Conservation (phyloP, 92 coral and sea anemone genomes). For the Nematostella vectensis region DNA sequence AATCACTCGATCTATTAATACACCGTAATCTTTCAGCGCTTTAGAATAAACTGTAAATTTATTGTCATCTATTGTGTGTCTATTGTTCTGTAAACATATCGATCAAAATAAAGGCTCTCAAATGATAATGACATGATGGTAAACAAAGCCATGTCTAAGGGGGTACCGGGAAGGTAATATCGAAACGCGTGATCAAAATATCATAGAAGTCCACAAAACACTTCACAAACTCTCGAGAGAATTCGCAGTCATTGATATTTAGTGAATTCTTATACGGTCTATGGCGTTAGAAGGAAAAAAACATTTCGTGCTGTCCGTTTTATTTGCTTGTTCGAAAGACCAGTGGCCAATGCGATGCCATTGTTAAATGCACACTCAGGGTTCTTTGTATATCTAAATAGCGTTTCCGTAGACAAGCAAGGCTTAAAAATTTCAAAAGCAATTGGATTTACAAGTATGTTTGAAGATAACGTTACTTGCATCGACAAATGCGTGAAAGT, state of each 20-base stretch:
- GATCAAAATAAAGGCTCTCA: not conserved
- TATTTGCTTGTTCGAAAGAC: not conserved
- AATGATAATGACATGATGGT: not conserved
- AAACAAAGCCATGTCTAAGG: not conserved
- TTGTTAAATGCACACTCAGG: conserved; percentile 8
- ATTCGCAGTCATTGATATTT: not conserved
- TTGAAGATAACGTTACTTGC: too few species aligned
- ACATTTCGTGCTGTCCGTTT: not conserved
- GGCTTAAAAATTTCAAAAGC: not conserved
- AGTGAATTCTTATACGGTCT: not conserved
- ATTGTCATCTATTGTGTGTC: not conserved
- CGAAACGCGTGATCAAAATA: too few species aligned
- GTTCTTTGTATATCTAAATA: conserved; percentile 37
- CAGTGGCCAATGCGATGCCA: conserved; percentile 21
- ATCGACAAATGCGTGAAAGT: too few species aligned
- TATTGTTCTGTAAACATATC: not conserved
- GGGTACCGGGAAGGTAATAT: not conserved
- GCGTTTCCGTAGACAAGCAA: conserved; percentile 1
- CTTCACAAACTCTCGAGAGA: too few species aligned
- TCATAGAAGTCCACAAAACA: too few species aligned
- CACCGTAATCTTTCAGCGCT: not conserved
- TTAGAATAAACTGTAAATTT: not conserved
- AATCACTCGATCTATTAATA: not conserved
- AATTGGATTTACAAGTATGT: not conserved
- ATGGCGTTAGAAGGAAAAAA: not conserved